phyloP scores from a whole-genome alignment of 2,888 invertebrate genomes.

The Drosophila tripunctata region DNA sequence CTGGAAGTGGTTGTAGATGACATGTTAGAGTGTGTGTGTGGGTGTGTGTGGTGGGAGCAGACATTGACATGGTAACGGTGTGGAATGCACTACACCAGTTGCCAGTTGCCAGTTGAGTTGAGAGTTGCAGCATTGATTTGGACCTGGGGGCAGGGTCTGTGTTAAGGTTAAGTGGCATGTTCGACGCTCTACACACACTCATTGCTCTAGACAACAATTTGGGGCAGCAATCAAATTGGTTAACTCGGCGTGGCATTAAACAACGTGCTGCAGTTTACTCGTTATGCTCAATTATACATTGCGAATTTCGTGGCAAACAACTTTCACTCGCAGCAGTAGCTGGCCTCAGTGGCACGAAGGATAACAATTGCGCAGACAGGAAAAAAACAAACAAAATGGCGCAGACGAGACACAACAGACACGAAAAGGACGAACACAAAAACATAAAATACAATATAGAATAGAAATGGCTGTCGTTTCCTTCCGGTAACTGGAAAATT shows the following conservation, averaged over 20 bases:
- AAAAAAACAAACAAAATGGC: slow-evolving; percentile 51
- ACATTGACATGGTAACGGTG: slow-evolving; percentile 67
- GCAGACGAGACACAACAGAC: slow-evolving; percentile 24
- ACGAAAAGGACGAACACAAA: slow-evolving; percentile 1
- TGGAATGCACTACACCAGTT: slow-evolving; percentile 64
- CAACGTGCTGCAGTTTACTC: slow-evolving; percentile 21
- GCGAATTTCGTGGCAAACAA: slow-evolving; percentile 43
- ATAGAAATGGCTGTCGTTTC: slow-evolving; percentile 43
- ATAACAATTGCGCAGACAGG: slow-evolving; percentile 57
- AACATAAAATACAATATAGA: slow-evolving; percentile 7
- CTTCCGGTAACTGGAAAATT: slow-evolving; percentile 57
- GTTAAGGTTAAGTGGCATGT: slow-evolving; percentile 73
- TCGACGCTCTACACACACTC: slow-evolving; percentile 27
- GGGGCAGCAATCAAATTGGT: slow-evolving; percentile 42
- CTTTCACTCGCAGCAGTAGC: slow-evolving; percentile 63
- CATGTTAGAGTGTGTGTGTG: slow-evolving; percentile 29
- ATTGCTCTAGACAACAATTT: too few species aligned
- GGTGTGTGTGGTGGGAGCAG: slow-evolving; percentile 60
- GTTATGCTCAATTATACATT: slow-evolving; percentile 60
- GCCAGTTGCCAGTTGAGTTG: too few species aligned
- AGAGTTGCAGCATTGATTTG: slow-evolving; percentile 38
- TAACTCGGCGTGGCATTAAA: slow-evolving; percentile 13
- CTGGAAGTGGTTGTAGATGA: slow-evolving; percentile 8
- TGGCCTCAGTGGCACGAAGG: too few species aligned
- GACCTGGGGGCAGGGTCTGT: slow-evolving; percentile 22